Evolutionary conservation across 2,888 invertebrate genomes (phyloP).

Genomic region (Chelonus formosanus): DNA sequence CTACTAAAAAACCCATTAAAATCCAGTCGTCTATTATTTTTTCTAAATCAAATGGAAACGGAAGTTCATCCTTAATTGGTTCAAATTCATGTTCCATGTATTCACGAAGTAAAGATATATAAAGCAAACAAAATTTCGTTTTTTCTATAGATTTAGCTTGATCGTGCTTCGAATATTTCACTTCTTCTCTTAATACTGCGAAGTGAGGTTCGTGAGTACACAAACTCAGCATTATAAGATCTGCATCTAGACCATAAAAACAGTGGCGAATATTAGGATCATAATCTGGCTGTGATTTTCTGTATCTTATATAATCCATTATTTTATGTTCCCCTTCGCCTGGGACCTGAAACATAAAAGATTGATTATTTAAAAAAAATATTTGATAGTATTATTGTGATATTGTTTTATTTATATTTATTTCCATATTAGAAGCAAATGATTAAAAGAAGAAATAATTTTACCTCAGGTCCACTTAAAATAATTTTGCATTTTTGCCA

Average conservation of each 20-base stretch:
- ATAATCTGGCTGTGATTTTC: constrained; percentile 84
- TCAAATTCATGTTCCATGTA: constrained; percentile 93
- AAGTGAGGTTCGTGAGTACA: constrained; percentile 97
- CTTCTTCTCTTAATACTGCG: constrained; percentile 92
- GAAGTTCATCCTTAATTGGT: constrained; percentile 72
- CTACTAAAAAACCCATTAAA: constrained; percentile 95
- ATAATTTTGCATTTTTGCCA: constrained; percentile 90
- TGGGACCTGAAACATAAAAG: constrained; percentile 72
- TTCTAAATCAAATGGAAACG: constrained; percentile 85
- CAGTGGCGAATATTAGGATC: constrained; percentile 94
- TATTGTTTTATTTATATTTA: constrained; percentile 21
- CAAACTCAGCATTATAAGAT: constrained; percentile 95
- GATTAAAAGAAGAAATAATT: constrained; percentile 10
- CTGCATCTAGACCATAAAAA: constrained; percentile 96
- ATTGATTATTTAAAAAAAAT: neutral
- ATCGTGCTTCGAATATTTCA: constrained; percentile 75
- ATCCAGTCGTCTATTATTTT: constrained; percentile 98
- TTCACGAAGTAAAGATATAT: constrained; percentile 89
- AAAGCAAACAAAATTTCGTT: constrained; percentile 91
- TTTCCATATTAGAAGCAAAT: constrained; percentile 11
- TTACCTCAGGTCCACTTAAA: constrained; percentile 91
- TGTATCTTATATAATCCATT: constrained; percentile 96
- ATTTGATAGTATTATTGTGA: neutral
- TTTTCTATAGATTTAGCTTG: constrained; percentile 79
- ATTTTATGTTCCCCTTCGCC: constrained; percentile 99